Evolutionary conservation across 1,140 invertebrate species (phyloP), one percentile per base, ranked within the genome.

Genomic region (silkworm (Bombyx mori)): DNA sequence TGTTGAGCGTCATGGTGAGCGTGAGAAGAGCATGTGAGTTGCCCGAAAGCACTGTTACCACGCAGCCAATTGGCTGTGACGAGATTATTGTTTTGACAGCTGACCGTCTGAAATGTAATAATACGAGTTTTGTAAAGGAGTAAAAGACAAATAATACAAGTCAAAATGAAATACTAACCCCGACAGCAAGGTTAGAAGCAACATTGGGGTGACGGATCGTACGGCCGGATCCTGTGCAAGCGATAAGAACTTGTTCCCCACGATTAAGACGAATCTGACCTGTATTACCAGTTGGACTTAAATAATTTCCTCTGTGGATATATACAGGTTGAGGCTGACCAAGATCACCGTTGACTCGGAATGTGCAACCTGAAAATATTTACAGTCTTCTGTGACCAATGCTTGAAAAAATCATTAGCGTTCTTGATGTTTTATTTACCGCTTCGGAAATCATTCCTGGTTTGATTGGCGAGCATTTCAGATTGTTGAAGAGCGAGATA

Each of bases 281-380:
- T 44, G 63, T 58, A 57, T 73, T 86, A 7, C 75, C 78, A 43
- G 26, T 65, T 2, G 81, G 60, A 0, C 52, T 35, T 6, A 82
- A 18, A 44, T 74, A 85, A 12, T 59, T 56, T 12, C 72, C 73
- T 6, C 65, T 66, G 22, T 69, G 73, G 1, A 82, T 58, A 60
- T 68, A 85, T 6, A 82, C 73, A 0, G 84, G 82, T 54, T 85
- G 80, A 4, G 82, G 79, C 52, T 84, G 77, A 4, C 81, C 79
- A 7, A 85, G 65, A 56, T 83, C 79, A n/a, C 78, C 79, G n/a
- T 78, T 85, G 3, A 86, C 62, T 26, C 75, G 57, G 52, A 86
- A 57, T 10, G 63, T 72, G 51, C 83, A 86, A 2, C 75, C 83
- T 83, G 8, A 51, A 57, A 22, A 22, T 51, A 51, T 35, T 35